Conservation (phyloP, 2,113 vertebrate species). For the Phalacrocorax pelagicus region DNA sequence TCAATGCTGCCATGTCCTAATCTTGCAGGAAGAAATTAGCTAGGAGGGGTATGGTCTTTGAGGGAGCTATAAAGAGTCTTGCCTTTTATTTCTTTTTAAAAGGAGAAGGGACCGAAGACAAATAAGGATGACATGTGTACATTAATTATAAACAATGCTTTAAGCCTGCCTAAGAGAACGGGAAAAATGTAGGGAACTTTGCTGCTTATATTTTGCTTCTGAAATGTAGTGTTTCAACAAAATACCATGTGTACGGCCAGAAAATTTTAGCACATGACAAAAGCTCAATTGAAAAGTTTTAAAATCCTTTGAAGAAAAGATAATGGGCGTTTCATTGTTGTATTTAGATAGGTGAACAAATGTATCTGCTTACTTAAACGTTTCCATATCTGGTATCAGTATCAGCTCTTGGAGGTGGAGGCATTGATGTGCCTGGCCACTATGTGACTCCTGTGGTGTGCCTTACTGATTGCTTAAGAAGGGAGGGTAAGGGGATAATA, state of each 20-base stretch:
- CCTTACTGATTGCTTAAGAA: not conserved
- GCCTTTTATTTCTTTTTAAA: not conserved
- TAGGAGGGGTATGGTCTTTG: not conserved
- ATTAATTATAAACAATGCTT: not conserved
- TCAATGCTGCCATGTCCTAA: not conserved
- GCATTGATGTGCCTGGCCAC: not conserved
- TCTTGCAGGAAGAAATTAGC: not conserved
- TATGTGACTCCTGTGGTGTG: not conserved
- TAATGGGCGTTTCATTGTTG: not conserved
- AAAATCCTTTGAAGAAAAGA: not conserved
- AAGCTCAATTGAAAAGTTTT: not conserved
- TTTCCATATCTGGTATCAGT: not conserved
- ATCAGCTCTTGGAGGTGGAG: not conserved
- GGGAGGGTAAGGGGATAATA: not conserved
- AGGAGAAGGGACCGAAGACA: not conserved
- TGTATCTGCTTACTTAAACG: not conserved
- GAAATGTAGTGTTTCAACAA: not conserved
- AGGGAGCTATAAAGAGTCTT: not conserved
- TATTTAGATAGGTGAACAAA: not conserved
- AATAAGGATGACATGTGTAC: not conserved
- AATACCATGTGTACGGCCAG: not conserved
- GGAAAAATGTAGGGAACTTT: not conserved
- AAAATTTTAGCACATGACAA: not conserved
- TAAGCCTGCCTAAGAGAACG: not conserved
- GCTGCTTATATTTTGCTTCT: not conserved